Evolutionary conservation across 2,113 vertebrate genomes (phyloP).

Genomic region (Myiozetetes cayanensis): DNA sequence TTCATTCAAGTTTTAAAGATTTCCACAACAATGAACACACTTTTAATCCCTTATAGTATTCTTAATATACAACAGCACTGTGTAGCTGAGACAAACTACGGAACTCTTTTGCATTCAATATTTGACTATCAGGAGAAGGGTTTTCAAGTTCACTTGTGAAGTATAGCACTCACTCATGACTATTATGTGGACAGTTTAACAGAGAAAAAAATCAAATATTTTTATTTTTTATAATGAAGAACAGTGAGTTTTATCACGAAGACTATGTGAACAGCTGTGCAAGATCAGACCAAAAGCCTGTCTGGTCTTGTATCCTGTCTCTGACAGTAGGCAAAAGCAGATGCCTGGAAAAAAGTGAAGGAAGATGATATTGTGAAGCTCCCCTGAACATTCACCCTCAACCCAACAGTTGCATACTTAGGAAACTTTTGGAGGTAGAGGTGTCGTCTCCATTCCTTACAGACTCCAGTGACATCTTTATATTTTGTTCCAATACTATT

Average conservation of each 20-base stretch:
- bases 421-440: background rate
- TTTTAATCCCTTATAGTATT: background rate
- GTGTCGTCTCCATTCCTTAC: background rate
- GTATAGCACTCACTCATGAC: background rate
- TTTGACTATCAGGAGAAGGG: background rate
- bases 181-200: background rate
- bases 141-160: background rate
- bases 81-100: background rate
- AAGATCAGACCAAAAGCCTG: conserved; percentile 6
- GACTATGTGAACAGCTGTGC: background rate
- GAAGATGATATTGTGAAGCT: background rate
- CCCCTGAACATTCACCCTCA: background rate
- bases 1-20: background rate
- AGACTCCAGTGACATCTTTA: background rate
- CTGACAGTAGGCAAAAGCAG: conserved; percentile 26
- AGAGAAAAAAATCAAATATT: background rate
- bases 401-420: background rate
- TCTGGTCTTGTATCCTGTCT: background rate
- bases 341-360: background rate
- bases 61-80: background rate
- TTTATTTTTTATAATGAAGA: conserved; percentile 9
- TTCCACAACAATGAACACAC: background rate
- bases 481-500: background rate
- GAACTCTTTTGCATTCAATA: background rate
- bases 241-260: background rate